phyloP scores from a whole-genome alignment of 2,797 vertebrate species.

The Darevskia mixta region DNA sequence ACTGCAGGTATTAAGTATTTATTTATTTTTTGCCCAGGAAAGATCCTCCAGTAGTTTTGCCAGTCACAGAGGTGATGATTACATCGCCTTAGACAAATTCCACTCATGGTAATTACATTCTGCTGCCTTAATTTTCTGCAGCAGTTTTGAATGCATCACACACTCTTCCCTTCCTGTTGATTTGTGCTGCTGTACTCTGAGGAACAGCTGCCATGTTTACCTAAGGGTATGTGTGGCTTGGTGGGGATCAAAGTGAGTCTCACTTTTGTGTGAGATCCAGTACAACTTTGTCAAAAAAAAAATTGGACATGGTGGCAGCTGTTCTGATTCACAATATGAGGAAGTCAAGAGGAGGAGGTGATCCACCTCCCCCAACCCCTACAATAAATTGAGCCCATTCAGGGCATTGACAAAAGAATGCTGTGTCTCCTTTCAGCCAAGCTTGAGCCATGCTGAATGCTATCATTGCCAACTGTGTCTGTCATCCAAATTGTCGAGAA shows the following conservation, averaged over 20 bases:
- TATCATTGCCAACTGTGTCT: background rate
- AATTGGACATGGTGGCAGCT: background rate
- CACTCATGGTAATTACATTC: conserved; percentile 16
- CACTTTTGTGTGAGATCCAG: background rate
- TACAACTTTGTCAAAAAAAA: background rate
- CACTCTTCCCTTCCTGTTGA: conserved; percentile 9
- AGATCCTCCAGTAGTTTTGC: background rate
- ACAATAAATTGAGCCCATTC: conserved; percentile 7
- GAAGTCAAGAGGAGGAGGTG: background rate
- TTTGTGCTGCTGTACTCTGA: background rate
- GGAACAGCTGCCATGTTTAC: conserved; percentile 14
- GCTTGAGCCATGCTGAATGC: background rate
- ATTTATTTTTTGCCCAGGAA: background rate
- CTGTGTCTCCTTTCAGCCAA: conserved; percentile 15
- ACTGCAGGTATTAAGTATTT: background rate
- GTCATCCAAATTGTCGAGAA: conserved; percentile 19
- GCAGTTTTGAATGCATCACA: background rate
- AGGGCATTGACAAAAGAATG: background rate
- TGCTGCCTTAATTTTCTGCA: conserved; percentile 20
- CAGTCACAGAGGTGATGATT: background rate
- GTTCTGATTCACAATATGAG: background rate
- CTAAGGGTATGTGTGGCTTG: background rate
- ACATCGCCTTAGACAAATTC: conserved; percentile 8
- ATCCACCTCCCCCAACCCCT: background rate
- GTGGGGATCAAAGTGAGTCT: background rate